phyloP scores from a whole-genome alignment of 2,113 vertebrate species.

The Acanthisitta chloris region DNA sequence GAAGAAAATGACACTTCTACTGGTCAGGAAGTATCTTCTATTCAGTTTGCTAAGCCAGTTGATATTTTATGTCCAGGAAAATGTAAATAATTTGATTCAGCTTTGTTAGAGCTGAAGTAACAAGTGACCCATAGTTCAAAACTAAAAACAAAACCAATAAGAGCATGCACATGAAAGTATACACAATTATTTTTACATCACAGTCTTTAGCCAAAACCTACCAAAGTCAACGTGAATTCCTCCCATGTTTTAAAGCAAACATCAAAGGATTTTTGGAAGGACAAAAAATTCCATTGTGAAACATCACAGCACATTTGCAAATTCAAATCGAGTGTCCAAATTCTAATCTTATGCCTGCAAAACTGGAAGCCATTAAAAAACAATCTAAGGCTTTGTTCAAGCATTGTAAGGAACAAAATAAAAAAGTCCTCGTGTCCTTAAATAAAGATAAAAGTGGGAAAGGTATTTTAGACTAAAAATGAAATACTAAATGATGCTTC shows the following conservation, averaged over 20 bases:
- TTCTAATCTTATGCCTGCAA: neutral
- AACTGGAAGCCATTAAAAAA: neutral
- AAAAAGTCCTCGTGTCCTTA: neutral
- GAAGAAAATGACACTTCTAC: neutral
- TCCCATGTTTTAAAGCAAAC: neutral
- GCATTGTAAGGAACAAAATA: neutral
- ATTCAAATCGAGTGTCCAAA: neutral
- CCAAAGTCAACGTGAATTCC: rapidly evolving
- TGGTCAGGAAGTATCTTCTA: neutral
- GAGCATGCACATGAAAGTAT: neutral
- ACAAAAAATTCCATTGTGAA: neutral
- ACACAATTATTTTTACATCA: neutral
- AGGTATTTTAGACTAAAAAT: neutral
- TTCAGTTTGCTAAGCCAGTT: neutral
- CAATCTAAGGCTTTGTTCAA: neutral
- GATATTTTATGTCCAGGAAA: neutral
- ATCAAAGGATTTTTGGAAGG: neutral
- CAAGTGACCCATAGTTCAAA: neutral
- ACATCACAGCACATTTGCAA: neutral
- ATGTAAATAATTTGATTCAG: neutral
- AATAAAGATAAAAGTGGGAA: neutral
- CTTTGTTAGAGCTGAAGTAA: neutral
- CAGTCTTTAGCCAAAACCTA: neutral
- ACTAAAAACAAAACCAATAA: neutral
- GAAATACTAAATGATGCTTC: neutral